Percentiles rank a stretch among this genome's conserved stretches.
Conservation (phyloP, 2,888 invertebrate species). For the Calameuta pallipes region DNA sequence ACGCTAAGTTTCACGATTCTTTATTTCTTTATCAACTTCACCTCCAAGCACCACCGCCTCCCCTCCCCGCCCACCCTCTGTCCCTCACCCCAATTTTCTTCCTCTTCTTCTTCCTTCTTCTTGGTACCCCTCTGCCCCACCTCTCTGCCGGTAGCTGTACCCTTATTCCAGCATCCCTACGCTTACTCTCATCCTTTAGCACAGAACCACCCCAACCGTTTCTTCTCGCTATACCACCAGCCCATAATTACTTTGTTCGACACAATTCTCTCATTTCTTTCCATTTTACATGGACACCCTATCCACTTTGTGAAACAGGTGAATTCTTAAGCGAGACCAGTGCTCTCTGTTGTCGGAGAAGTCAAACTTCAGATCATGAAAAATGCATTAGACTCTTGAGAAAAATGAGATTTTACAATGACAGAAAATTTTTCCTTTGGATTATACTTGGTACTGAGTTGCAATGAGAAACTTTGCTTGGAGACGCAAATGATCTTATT, state of each 20-base stretch:
- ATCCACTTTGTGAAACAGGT: not conserved
- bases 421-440: not conserved
- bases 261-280: conserved; percentile 41
- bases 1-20: conserved; percentile 65
- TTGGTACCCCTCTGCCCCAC: not conserved
- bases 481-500: not conserved
- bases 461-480: not conserved
- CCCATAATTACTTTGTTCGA: conserved; percentile 51
- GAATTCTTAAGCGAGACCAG: not conserved
- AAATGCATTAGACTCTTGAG: not conserved
- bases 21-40: conserved; percentile 66
- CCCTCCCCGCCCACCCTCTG: not conserved
- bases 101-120: conserved; percentile 12
- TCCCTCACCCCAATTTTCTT: conserved; percentile 12
- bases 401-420: not conserved
- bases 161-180: not conserved
- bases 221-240: conserved; percentile 38
- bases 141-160: not conserved
- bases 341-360: no score
- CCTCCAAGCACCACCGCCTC: conserved; percentile 31
- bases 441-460: not conserved
- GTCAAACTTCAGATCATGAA: not conserved
- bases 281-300: conserved; percentile 14
- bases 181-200: conserved; percentile 1
- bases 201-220: conserved; percentile 40